phyloP scores from a whole-genome alignment of 2,113 vertebrate genomes.

The Paraplagusia blochii region DNA sequence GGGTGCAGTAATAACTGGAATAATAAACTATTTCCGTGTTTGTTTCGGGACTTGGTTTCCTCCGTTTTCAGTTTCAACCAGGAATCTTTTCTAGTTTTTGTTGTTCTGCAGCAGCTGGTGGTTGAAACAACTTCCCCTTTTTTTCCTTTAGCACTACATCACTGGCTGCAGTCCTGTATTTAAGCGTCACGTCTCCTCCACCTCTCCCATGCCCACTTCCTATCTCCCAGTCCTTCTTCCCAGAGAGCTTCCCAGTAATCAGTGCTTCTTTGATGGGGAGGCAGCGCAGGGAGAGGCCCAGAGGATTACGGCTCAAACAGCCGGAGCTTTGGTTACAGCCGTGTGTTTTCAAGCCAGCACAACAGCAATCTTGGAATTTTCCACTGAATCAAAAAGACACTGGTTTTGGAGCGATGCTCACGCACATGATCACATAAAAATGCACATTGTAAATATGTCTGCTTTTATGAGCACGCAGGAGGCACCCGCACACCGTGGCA shows the following conservation, averaged over 20 bases:
- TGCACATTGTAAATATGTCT: background rate
- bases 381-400: slow-evolving; percentile 40
- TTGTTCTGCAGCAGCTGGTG: background rate
- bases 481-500: background rate
- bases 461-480: background rate
- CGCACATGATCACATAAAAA: slow-evolving; percentile 29
- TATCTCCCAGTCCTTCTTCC: slow-evolving; percentile 47
- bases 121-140: background rate
- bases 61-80: too few species aligned
- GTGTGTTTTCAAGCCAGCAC: slow-evolving; percentile 47
- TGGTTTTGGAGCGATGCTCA: background rate
- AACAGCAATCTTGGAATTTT: slow-evolving; percentile 60
- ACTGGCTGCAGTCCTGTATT: slow-evolving; percentile 15
- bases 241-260: slow-evolving; percentile 63
- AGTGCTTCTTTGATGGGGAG: slow-evolving; percentile 65
- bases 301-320: slow-evolving; percentile 63
- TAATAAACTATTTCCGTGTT: too few species aligned
- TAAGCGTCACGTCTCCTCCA: slow-evolving; percentile 22
- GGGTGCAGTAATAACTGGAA: too few species aligned
- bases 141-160: slow-evolving; percentile 10
- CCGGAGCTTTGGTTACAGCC: slow-evolving; percentile 62
- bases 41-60: too few species aligned
- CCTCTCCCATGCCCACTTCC: slow-evolving; percentile 44
- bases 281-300: slow-evolving; percentile 49
- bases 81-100: too few species aligned